Evolutionary conservation across 2,797 vertebrate species (phyloP).

Genomic region (Spea hammondii): DNA sequence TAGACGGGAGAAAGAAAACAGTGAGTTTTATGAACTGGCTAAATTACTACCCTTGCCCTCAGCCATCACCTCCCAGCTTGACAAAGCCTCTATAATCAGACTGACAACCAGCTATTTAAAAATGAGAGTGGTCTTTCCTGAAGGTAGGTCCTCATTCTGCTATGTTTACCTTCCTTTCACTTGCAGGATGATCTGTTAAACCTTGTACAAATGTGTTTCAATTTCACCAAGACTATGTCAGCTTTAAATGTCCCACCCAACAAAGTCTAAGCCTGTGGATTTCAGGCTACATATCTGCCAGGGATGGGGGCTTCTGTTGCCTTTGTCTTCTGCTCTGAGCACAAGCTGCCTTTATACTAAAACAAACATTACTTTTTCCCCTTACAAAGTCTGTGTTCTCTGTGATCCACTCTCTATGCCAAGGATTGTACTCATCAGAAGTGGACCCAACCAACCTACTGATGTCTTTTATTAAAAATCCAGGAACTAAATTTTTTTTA

Average conservation of each 20-base stretch:
- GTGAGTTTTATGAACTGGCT: constrained; percentile 97
- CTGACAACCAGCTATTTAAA: constrained; percentile 96
- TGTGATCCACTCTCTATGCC: too few relatives aligned
- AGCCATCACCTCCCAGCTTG: constrained; percentile 97
- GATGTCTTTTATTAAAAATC: too few relatives aligned
- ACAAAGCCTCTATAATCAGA: constrained; percentile 97
- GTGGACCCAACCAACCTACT: too few relatives aligned
- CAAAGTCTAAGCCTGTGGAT: constrained; percentile 11
- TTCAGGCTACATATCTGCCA: constrained; percentile 49
- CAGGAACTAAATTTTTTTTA: too few relatives aligned
- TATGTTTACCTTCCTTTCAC: constrained; percentile 40
- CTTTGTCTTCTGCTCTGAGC: constrained; percentile 63
- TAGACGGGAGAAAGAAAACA: constrained; percentile 95
- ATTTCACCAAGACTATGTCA: not conserved
- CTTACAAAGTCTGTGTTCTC: not conserved
- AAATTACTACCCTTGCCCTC: constrained; percentile 93
- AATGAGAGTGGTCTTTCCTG: constrained; percentile 93
- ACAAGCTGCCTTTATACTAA: constrained; percentile 45
- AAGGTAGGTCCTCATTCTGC: constrained; percentile 75
- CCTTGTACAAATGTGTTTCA: constrained; percentile 18
- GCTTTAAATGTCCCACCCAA: not conserved
- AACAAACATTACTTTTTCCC: constrained; percentile 53
- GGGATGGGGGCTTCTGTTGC: constrained; percentile 47
- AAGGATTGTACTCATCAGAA: too few relatives aligned
- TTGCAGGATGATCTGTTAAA: constrained; percentile 12